Conservation (phyloP, 2,797 vertebrate species). For the Graptemys geographica region DNA sequence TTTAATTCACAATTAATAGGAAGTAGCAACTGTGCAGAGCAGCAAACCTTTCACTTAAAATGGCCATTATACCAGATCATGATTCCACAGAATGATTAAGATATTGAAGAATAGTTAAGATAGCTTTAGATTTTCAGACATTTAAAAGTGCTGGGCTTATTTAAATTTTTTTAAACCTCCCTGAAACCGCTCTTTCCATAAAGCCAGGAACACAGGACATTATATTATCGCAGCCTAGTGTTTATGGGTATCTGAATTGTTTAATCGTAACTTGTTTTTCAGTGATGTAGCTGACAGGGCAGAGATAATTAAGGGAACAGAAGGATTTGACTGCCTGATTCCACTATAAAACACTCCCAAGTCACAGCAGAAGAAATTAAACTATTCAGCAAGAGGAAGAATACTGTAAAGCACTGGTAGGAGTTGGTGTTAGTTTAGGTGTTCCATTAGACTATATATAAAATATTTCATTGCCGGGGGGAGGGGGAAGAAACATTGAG, state of each 20-base stretch:
- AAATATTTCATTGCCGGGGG: background rate
- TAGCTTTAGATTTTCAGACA: conserved; percentile 50
- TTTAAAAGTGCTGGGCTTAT: conserved; percentile 49
- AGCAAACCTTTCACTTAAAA: conserved; percentile 76
- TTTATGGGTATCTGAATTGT: conserved; percentile 61
- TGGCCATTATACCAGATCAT: conserved; percentile 66
- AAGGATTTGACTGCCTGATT: conserved; percentile 40
- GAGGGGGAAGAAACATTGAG: background rate
- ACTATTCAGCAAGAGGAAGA: conserved; percentile 36
- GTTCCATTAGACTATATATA: conserved; percentile 11
- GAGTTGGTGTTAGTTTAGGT: conserved; percentile 25
- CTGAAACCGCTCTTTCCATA: conserved; percentile 38
- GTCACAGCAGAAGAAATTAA: conserved; percentile 53
- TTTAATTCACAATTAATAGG: conserved; percentile 79
- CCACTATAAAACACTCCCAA: conserved; percentile 37
- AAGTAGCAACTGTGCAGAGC: conserved; percentile 70
- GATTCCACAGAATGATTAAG: conserved; percentile 73
- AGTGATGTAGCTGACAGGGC: conserved; percentile 56
- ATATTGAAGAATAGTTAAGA: conserved; percentile 74
- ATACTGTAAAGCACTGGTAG: background rate
- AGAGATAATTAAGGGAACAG: conserved; percentile 70
- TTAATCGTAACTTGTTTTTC: conserved; percentile 55
- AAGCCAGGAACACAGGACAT: conserved; percentile 37
- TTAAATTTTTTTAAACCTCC: conserved; percentile 48
- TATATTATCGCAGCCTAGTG: conserved; percentile 50